Conservation (phyloP, 1,140 invertebrate genomes). For the Drosophila quadrilineata region DNA sequence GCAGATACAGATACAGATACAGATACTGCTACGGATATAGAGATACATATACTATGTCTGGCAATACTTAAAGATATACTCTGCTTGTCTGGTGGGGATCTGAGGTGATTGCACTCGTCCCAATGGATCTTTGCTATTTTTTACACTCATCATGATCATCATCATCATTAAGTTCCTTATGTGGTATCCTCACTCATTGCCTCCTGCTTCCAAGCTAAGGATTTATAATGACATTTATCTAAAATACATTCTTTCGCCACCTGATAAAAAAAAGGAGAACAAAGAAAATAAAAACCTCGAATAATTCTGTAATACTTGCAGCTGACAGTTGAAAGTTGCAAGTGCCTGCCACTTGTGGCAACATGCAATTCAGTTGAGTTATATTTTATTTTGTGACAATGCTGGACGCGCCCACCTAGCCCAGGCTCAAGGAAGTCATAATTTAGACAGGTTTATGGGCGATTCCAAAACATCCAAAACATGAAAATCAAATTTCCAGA, state of each 20-base stretch:
- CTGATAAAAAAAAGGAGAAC: too few relatives aligned
- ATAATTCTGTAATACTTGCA: constrained; percentile 1
- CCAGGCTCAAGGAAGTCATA: constrained; percentile 8
- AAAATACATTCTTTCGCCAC: too few relatives aligned
- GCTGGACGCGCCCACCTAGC: constrained; percentile 10
- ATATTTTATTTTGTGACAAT: constrained; percentile 36
- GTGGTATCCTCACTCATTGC: too few relatives aligned
- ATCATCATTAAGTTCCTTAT: too few relatives aligned
- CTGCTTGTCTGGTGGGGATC: constrained; percentile 7
- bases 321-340: constrained; percentile 8
- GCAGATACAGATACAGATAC: not conserved
- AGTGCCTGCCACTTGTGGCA: constrained; percentile 32
- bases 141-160: too few relatives aligned
- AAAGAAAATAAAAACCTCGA: too few relatives aligned
- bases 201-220: too few relatives aligned
- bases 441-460: constrained; percentile 41
- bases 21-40: not conserved
- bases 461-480: constrained; percentile 68
- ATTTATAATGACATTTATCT: too few relatives aligned
- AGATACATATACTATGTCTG: not conserved
- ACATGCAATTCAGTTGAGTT: constrained; percentile 26
- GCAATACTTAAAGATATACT: not conserved
- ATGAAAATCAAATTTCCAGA: constrained; percentile 73
- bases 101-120: constrained; percentile 15
- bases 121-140: too few relatives aligned